Conservation (phyloP, 2,888 invertebrate species). For the Pheosia tremula region DNA sequence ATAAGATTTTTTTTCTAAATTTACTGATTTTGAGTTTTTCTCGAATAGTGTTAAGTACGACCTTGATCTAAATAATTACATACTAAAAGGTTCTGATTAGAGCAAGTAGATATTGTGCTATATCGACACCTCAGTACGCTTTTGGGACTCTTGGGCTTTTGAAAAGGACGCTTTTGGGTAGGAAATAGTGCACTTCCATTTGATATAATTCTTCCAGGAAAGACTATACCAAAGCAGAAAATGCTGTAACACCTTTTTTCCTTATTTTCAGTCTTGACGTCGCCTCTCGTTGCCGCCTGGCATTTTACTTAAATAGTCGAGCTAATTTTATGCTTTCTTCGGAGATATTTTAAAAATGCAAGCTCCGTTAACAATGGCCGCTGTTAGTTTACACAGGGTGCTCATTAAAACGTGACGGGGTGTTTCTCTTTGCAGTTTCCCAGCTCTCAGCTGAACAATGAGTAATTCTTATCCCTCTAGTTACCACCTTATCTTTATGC, state of each 20-base stretch:
- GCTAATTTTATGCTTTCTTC: constrained; percentile 52
- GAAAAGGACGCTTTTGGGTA: no score
- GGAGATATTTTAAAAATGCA: constrained; percentile 46
- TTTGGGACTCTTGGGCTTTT: no score
- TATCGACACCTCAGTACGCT: no score
- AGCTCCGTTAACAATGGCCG: constrained; percentile 30
- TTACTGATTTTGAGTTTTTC: no score
- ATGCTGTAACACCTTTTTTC: constrained; percentile 36
- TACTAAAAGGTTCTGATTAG: no score
- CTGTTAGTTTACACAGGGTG: constrained; percentile 28
- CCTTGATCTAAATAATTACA: no score
- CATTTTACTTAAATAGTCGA: constrained; percentile 51
- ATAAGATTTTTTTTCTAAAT: no score
- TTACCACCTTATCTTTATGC: not conserved
- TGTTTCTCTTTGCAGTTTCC: constrained; percentile 10
- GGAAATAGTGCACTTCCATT: not conserved
- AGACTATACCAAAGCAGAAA: constrained; percentile 8
- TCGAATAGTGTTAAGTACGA: no score
- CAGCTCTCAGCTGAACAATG: constrained; percentile 14
- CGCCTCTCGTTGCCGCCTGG: constrained; percentile 32
- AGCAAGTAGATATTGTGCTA: no score
- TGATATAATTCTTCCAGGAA: constrained; percentile 14
- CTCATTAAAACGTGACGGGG: constrained; percentile 27
- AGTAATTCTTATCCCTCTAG: constrained; percentile 1
- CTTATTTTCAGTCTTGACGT: constrained; percentile 41